Evolutionary conservation across 2,888 invertebrate species (phyloP).

Genomic region (Monoplex corrugatus): DNA sequence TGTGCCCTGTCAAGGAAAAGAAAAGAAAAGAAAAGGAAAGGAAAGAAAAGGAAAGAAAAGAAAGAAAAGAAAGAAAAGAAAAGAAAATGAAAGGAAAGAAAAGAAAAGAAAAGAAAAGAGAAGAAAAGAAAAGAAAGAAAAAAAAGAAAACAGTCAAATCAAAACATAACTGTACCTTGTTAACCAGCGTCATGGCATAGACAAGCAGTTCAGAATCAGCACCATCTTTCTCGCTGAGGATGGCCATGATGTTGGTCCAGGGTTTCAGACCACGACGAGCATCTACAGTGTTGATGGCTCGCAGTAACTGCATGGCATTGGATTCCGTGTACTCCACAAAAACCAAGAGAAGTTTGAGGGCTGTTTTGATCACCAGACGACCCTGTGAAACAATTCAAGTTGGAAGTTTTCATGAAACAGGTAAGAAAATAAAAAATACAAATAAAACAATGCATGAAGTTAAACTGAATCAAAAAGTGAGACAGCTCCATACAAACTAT

Average conservation of each 20-base stretch:
- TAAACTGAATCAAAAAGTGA: too few relatives aligned
- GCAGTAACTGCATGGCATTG: slow-evolving; percentile 94
- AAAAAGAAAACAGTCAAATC: background rate
- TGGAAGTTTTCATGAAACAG: too few relatives aligned
- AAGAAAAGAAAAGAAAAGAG: too few relatives aligned
- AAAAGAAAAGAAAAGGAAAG: too few relatives aligned
- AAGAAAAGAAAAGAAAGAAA: too few relatives aligned
- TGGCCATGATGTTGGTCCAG: slow-evolving; percentile 91
- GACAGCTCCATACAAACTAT: too few relatives aligned
- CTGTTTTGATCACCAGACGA: slow-evolving; percentile 98
- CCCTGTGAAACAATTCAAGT: slow-evolving; percentile 84
- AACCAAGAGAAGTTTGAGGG: slow-evolving; percentile 96
- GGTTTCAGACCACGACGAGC: slow-evolving; percentile 82
- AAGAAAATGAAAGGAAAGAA: too few relatives aligned
- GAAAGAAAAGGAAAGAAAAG: too few relatives aligned
- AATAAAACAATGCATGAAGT: too few relatives aligned
- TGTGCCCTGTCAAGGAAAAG: too few relatives aligned
- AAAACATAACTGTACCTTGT: slow-evolving; percentile 84
- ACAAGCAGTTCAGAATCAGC: slow-evolving; percentile 97
- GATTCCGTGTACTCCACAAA: slow-evolving; percentile 99
- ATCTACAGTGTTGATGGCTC: slow-evolving; percentile 91
- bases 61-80: too few relatives aligned
- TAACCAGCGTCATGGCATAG: slow-evolving; percentile 97
- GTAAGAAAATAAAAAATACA: too few relatives aligned
- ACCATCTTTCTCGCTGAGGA: slow-evolving; percentile 93